A percentile compares a stretch with the other conserved stretches of the same genome.
These are phyloP conservation scores for Xenopus tropicalis DNA, from an alignment of 2,113 vertebrate species.

Conservation along the genomic window DNA sequence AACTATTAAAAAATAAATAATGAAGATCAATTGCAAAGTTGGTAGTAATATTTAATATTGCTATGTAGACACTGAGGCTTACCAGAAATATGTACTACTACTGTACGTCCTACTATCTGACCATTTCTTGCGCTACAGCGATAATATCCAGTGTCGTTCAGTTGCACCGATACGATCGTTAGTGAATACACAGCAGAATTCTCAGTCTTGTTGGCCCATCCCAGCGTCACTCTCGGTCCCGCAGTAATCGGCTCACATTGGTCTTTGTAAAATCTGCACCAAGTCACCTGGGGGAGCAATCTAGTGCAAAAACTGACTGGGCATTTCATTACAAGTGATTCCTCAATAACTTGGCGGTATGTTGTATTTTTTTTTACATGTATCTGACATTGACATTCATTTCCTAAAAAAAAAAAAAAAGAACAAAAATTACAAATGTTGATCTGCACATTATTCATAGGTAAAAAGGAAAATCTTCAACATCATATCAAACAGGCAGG, in stretches of 20 bases:
- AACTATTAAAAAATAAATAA: too few relatives aligned
- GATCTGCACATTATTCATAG: too few relatives aligned
- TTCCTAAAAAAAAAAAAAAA: neutral
- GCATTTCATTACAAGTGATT: neutral
- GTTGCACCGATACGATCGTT: neutral
- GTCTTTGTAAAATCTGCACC: neutral
- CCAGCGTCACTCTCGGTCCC: neutral
- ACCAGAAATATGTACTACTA: neutral
- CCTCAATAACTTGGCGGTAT: neutral
- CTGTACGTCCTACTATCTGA: neutral
- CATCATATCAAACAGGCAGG: too few relatives aligned
- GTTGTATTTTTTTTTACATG: neutral
- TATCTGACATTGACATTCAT: neutral
- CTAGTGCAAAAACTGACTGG: neutral
- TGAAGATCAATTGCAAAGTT: too few relatives aligned
- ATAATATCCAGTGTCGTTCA: conserved; percentile 3
- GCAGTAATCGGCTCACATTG: neutral
- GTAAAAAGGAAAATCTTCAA: too few relatives aligned
- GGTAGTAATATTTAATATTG: too few relatives aligned
- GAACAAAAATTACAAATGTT: neutral
- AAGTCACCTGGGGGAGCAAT: neutral
- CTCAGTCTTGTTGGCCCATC: neutral
- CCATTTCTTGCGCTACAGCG: neutral
- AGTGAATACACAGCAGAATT: neutral
- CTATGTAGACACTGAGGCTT: neutral